phyloP scores from a whole-genome alignment of 2,113 vertebrate species.

The Gnathonemus echidnorhynchus region DNA sequence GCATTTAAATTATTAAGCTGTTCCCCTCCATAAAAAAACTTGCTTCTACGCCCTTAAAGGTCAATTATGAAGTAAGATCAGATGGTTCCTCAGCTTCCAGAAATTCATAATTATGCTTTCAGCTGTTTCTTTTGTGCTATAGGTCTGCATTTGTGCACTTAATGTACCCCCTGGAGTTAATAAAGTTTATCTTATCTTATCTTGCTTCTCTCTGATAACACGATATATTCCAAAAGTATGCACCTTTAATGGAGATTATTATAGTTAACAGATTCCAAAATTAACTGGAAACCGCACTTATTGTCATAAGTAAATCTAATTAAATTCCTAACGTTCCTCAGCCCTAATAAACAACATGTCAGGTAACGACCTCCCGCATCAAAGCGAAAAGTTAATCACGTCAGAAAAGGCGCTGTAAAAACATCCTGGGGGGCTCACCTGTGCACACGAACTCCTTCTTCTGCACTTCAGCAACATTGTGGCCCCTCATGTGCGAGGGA shows the following conservation, averaged over 20 bases:
- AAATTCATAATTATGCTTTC: neutral
- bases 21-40: neutral
- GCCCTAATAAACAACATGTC: neutral
- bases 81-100: neutral
- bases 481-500: constrained; percentile 82
- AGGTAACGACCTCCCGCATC: neutral
- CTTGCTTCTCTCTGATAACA: neutral
- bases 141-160: neutral
- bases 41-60: neutral
- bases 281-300: neutral
- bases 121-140: neutral
- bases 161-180: neutral
- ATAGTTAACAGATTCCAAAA: neutral
- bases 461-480: constrained; percentile 94
- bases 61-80: neutral
- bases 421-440: constrained; percentile 59
- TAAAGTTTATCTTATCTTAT: neutral
- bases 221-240: neutral
- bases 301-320: neutral
- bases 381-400: neutral
- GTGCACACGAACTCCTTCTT: constrained; percentile 91
- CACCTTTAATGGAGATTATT: neutral
- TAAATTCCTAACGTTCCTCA: neutral
- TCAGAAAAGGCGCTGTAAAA: neutral
- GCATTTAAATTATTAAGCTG: no score